These are phyloP conservation scores for Murina feae DNA, from an alignment of 2,113 vertebrate genomes.

Conservation along the genomic window DNA sequence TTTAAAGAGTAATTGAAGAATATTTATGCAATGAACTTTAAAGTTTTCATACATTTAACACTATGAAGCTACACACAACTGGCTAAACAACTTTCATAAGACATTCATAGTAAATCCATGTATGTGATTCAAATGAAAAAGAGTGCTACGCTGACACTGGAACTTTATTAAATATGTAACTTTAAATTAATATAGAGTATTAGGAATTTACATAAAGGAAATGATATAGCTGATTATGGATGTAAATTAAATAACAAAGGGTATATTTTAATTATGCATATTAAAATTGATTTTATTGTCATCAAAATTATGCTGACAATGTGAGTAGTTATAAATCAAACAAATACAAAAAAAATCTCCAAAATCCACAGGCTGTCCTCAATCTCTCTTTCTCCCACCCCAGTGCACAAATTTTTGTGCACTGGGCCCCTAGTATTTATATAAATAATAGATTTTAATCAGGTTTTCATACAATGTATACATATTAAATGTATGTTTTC, in stretches of 20 bases:
- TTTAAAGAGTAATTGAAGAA: not conserved
- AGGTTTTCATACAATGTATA: not conserved
- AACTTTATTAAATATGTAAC: not conserved
- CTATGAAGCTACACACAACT: not conserved
- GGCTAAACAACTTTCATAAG: not conserved
- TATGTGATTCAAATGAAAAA: not conserved
- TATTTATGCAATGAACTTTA: conserved; percentile 23
- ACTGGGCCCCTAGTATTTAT: too few species aligned
- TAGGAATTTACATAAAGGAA: not conserved
- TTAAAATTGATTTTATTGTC: not conserved
- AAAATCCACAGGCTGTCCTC: not conserved
- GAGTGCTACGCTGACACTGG: not conserved
- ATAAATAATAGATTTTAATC: not conserved
- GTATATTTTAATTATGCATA: not conserved
- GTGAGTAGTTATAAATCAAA: not conserved
- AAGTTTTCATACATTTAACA: conserved; percentile 31
- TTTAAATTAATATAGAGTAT: not conserved
- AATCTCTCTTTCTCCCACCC: accelerated
- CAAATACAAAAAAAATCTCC: not conserved
- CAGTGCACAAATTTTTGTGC: too few species aligned
- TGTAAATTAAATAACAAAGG: not conserved
- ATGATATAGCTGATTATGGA: not conserved
- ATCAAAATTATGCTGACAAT: not conserved
- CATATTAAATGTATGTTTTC: not conserved
- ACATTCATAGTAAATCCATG: not conserved